Conservation (phyloP, 2,797 vertebrate genomes). For the Ctenopoma kingsleyae region DNA sequence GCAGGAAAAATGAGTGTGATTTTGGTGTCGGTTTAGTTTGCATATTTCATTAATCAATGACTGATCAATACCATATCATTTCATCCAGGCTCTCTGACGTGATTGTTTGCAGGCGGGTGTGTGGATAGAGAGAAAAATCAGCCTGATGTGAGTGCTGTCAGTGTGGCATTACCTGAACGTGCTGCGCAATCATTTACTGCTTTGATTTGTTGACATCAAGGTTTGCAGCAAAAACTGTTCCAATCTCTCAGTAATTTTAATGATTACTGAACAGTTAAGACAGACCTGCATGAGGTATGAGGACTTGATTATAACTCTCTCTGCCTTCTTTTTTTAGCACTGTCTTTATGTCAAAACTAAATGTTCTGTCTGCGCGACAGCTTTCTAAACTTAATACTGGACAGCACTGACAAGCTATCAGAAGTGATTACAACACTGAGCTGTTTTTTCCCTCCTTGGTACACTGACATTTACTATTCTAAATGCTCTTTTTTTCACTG, state of each 20-base stretch:
- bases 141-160: constrained; percentile 4
- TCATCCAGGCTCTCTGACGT: constrained; percentile 23
- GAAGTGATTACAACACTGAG: too few relatives aligned
- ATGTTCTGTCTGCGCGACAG: too few relatives aligned
- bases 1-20: constrained; percentile 44
- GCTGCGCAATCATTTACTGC: constrained; percentile 8
- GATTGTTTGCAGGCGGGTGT: constrained; percentile 17
- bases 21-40: constrained; percentile 38
- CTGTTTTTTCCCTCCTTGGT: too few relatives aligned
- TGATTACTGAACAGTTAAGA: constrained; percentile 7
- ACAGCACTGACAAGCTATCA: too few relatives aligned
- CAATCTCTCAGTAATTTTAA: neutral
- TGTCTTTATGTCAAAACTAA: too few relatives aligned
- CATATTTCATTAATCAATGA: constrained; percentile 52
- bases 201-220: constrained; percentile 5
- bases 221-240: neutral
- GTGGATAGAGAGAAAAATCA: constrained; percentile 4
- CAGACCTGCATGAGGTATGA: neutral
- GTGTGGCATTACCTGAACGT: constrained; percentile 11
- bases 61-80: constrained; percentile 40
- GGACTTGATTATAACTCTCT: neutral
- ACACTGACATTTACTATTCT: too few relatives aligned
- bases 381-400: too few relatives aligned
- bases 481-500: too few relatives aligned
- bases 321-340: too few relatives aligned